These are phyloP conservation scores for Seladonia tumulorum DNA, from an alignment of 2,888 invertebrate genomes.

Conservation along the genomic window DNA sequence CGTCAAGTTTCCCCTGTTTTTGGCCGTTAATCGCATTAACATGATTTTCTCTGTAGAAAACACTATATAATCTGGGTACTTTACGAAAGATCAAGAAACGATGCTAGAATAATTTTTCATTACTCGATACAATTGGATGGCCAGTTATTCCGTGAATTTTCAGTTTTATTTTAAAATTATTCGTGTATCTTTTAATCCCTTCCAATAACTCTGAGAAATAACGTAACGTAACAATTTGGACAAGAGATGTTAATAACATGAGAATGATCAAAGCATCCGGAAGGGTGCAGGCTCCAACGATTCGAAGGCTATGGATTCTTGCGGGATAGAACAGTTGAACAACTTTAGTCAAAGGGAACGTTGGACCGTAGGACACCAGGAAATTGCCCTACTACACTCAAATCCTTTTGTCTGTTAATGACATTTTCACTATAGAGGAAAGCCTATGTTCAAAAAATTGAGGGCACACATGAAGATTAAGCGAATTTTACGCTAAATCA, in stretches of 20 bases:
- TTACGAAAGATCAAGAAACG: not conserved
- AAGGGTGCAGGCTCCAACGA: not conserved
- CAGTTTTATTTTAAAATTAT: not conserved
- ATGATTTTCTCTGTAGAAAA: not conserved
- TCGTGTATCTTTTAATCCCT: not conserved
- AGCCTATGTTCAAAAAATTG: not conserved
- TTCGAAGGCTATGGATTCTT: constrained; percentile 28
- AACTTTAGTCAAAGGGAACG: constrained; percentile 61
- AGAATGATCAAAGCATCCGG: constrained; percentile 38
- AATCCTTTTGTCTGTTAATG: constrained; percentile 55
- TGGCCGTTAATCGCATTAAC: constrained; percentile 35
- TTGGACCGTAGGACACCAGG: constrained; percentile 69
- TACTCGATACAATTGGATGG: no score
- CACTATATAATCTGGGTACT: not conserved
- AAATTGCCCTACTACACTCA: constrained; percentile 71
- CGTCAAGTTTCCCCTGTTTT: constrained; percentile 5
- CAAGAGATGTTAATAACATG: constrained; percentile 24
- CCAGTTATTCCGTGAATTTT: no score
- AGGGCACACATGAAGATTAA: not conserved
- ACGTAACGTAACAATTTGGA: not conserved
- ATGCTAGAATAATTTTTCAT: not conserved
- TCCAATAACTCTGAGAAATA: not conserved
- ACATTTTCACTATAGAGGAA: constrained; percentile 41
- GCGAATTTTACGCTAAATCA: not conserved
- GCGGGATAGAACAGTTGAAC: constrained; percentile 33